phyloP scores from a whole-genome alignment of 2,113 vertebrate species.

The Copsychus sechellarum region DNA sequence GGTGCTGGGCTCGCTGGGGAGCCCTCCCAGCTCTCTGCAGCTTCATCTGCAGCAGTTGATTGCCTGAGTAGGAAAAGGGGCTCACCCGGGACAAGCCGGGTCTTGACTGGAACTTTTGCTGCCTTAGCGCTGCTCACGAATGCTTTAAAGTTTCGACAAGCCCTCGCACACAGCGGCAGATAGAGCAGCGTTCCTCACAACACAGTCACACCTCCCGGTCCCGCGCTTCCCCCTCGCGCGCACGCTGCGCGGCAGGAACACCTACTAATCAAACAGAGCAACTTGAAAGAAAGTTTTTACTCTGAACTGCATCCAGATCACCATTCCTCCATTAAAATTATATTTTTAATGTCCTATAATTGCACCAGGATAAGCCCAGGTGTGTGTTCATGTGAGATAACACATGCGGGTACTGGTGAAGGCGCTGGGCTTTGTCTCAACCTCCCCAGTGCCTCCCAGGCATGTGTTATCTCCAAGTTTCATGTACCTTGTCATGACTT shows the following conservation, averaged over 20 bases:
- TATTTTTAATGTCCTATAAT: slow-evolving; percentile 68
- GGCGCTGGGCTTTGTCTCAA: slow-evolving; percentile 47
- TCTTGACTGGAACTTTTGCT: slow-evolving; percentile 38
- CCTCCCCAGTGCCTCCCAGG: slow-evolving; percentile 26
- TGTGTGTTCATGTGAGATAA: slow-evolving; percentile 60
- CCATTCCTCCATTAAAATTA: slow-evolving; percentile 50
- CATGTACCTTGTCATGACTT: slow-evolving; percentile 66
- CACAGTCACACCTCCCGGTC: not conserved
- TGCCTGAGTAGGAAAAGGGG: slow-evolving; percentile 3
- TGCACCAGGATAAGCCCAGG: slow-evolving; percentile 52
- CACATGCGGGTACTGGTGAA: not conserved
- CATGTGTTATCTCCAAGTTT: slow-evolving; percentile 61
- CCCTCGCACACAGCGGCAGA: not conserved
- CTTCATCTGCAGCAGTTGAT: not conserved
- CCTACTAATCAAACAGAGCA: slow-evolving; percentile 14
- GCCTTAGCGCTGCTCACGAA: not conserved
- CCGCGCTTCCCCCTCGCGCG: not conserved
- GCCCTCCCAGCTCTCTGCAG: not conserved
- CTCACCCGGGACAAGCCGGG: not conserved
- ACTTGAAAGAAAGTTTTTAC: slow-evolving; percentile 62
- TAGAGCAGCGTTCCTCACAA: not conserved
- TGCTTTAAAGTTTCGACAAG: slow-evolving; percentile 39
- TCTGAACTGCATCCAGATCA: slow-evolving; percentile 60
- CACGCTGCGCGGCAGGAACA: not conserved
- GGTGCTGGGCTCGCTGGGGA: not conserved